Base-by-base conservation (phyloP, 2,797 vertebrate genomes). In the Rhinogobio ventralis region DNA sequence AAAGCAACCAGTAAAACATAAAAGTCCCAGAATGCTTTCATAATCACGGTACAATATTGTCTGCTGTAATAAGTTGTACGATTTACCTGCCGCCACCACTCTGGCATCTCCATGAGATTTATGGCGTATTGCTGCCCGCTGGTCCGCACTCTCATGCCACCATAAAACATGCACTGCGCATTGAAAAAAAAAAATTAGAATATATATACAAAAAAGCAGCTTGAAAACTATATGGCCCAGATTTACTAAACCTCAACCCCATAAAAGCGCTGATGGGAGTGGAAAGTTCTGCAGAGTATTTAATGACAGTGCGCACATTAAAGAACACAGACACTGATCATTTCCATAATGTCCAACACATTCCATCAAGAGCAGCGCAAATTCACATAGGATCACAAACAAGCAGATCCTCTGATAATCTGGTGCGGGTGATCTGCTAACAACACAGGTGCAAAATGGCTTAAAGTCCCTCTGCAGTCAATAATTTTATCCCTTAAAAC, bases 21-120 rank as follows among this genome's bases (percentile, higher is more conserved):
- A 55, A 7, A 25, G 5, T 28, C 8, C 14, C 15, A 66, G 46
- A 75, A 76, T 68, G 4, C 33, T 83, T n/a, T 67, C 6, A 42
- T 20, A 67, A 75, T 76, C n/a, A 42, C 17, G 1, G 45, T 42
- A 73, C 14, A 1, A 67, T n/a, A 72, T 14, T 36, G 64, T 83
- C 28, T 36, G 45, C 3, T 82, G 49, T 36, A 72, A 23, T 49
- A 53, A 46, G 39, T 2, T 14, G 66, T 6, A 51, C 66, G 49
- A 60, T 81, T 96, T 93, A 98, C 98, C 97, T 91, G 97, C 96
- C 62, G 96, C 96, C 7, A 98, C 97, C 0, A 98, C 95, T 85
- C 96, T 93, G 84, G 96, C 93, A 0, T 99, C 97, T 57, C 94
- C 94, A 45, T 97, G 97, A 72, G 97, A 93, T 72, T 33, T 88